Conservation (phyloP, 2,888 invertebrate genomes). For the Apotomis capreana region DNA sequence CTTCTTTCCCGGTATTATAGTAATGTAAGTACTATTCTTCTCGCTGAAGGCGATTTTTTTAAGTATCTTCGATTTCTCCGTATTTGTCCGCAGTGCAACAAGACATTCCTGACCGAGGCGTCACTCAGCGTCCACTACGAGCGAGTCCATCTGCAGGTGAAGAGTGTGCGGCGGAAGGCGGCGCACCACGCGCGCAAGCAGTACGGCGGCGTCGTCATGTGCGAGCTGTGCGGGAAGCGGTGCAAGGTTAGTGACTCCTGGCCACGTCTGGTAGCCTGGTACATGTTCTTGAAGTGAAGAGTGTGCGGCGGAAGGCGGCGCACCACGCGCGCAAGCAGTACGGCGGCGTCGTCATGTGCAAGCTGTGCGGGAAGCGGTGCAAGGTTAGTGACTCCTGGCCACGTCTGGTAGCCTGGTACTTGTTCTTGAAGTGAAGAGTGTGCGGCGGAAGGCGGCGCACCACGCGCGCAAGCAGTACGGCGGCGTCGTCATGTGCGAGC, state of each 20-base stretch:
- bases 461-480: constrained; percentile 23
- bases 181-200: constrained; percentile 23
- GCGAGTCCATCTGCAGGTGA: constrained; percentile 32
- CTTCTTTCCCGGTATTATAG: too few relatives aligned
- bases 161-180: constrained; percentile 21
- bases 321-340: constrained; percentile 23
- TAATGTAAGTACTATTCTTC: too few relatives aligned
- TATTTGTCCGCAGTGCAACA: constrained; percentile 28
- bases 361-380: constrained; percentile 38
- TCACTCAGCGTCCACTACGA: constrained; percentile 36
- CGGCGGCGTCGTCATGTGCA: constrained; percentile 34
- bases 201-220: constrained; percentile 29
- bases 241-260: constrained; percentile 7
- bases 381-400: background rate
- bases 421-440: constrained; percentile 24
- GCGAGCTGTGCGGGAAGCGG: constrained; percentile 40
- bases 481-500: constrained; percentile 37
- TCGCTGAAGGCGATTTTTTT: too few relatives aligned
- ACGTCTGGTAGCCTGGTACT: too few relatives aligned
- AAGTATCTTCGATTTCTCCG: too few relatives aligned
- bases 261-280: too few relatives aligned
- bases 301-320: constrained; percentile 21
- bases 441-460: constrained; percentile 24
- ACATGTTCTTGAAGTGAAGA: too few relatives aligned
- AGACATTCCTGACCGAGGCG: constrained; percentile 23